Percentiles rank a stretch among this genome's conserved stretches.
Conservation (phyloP, 2,888 invertebrate species). For the Ceriagrion tenellum region DNA sequence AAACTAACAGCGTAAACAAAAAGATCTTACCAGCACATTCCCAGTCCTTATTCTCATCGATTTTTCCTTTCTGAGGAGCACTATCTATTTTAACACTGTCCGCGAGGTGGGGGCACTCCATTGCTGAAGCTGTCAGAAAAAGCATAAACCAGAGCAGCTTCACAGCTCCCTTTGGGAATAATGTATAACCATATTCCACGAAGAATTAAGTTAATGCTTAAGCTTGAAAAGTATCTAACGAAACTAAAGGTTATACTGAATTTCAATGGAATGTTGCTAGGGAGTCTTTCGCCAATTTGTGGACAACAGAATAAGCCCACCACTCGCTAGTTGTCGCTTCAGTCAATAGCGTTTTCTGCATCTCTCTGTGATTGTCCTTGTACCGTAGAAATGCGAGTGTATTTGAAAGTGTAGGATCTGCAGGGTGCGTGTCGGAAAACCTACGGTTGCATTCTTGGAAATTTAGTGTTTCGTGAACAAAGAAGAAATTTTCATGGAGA, state of each 20-base stretch:
- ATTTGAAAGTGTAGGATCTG: not conserved
- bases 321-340: constrained; percentile 60
- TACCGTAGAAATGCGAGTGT: constrained; percentile 35
- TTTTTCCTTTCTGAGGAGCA: constrained; percentile 79
- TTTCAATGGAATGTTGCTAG: constrained; percentile 45
- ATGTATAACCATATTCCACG: constrained; percentile 23
- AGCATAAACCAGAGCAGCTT: constrained; percentile 41
- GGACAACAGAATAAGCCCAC: constrained; percentile 48
- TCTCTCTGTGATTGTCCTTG: constrained; percentile 42
- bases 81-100: constrained; percentile 83
- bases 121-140: constrained; percentile 74
- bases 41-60: constrained; percentile 82
- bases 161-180: not conserved
- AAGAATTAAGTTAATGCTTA: not conserved
- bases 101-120: constrained; percentile 86
- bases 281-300: constrained; percentile 47
- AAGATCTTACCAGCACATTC: constrained; percentile 82
- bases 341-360: constrained; percentile 59
- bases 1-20: not conserved
- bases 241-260: constrained; percentile 7
- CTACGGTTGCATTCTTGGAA: not conserved
- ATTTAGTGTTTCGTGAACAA: not conserved
- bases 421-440: not conserved
- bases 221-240: not conserved
- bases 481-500: not conserved